A percentile compares a stretch with the other conserved stretches of the same genome.
phyloP scores from a whole-genome alignment of 2,888 invertebrate genomes.

The Proisotoma minuta region DNA sequence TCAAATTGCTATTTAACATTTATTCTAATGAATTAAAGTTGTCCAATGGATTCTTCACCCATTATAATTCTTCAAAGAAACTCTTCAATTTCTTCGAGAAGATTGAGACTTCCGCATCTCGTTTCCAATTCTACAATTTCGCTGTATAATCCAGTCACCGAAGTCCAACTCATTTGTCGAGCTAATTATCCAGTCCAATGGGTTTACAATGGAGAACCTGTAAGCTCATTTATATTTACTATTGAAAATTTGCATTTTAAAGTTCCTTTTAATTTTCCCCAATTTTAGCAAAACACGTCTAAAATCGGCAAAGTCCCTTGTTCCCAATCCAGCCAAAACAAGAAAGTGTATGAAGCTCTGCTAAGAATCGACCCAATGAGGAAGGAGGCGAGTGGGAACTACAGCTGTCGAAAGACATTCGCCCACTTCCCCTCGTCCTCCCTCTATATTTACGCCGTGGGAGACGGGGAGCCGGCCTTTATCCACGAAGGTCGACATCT shows the following conservation, averaged over 20 bases:
- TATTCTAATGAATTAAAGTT: constrained; percentile 19
- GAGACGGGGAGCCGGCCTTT: constrained; percentile 38
- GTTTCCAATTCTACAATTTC: constrained; percentile 33
- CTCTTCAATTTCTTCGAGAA: constrained; percentile 28
- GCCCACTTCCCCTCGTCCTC: constrained; percentile 27
- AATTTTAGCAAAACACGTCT: constrained; percentile 30
- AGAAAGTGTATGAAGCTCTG: constrained; percentile 38
- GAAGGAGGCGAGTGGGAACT: constrained; percentile 39
- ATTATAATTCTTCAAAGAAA: constrained; percentile 32
- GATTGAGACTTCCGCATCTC: constrained; percentile 29
- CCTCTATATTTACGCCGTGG: constrained; percentile 37
- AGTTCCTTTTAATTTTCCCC: neutral
- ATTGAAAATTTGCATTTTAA: too few relatives aligned
- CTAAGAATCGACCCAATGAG: constrained; percentile 31
- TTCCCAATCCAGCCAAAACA: constrained; percentile 26
- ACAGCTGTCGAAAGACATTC: constrained; percentile 37
- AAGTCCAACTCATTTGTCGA: constrained; percentile 35
- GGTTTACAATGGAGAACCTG: constrained; percentile 32
- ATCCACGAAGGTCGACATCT: constrained; percentile 38
- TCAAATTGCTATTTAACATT: neutral
- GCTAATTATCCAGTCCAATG: constrained; percentile 39
- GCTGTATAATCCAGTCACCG: constrained; percentile 34
- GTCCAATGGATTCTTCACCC: constrained; percentile 29
- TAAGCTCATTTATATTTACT: too few relatives aligned
- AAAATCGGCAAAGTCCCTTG: constrained; percentile 41